Conservation (phyloP, 1,140 invertebrate genomes). For the Pseudobourletiella spinata region DNA sequence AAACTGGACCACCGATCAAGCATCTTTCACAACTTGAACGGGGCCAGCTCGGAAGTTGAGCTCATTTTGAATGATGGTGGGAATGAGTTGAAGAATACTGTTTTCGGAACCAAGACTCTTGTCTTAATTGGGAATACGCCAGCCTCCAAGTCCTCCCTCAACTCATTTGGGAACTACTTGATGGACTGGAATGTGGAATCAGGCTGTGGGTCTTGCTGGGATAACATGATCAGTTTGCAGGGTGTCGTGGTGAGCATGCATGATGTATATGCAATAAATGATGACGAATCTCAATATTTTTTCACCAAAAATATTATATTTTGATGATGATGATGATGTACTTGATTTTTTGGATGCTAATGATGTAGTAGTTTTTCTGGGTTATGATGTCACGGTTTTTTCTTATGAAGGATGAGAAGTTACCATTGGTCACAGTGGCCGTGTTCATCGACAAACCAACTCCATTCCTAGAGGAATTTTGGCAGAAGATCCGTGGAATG, state of each 20-base stretch:
- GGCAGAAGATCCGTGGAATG: constrained; percentile 57
- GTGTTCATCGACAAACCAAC: constrained; percentile 77
- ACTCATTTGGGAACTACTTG: constrained; percentile 82
- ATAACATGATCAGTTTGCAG: constrained; percentile 43
- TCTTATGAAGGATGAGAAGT: constrained; percentile 42
- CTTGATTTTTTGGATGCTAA: no score
- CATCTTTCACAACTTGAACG: constrained; percentile 93
- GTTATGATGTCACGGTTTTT: no score
- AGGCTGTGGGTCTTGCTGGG: constrained; percentile 71
- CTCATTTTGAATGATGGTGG: background rate
- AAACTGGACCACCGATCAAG: constrained; percentile 77
- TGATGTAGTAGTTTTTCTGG: no score
- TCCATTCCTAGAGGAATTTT: constrained; percentile 87
- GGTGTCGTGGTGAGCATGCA: no score
- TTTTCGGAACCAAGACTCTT: constrained; percentile 68
- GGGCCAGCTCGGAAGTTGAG: constrained; percentile 61
- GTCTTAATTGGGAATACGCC: constrained; percentile 91
- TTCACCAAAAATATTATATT: no score
- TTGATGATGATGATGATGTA: no score
- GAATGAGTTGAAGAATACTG: constrained; percentile 50
- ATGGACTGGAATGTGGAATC: constrained; percentile 67
- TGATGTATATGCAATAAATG: no score
- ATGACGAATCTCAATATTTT: no score
- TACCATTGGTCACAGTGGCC: constrained; percentile 64
- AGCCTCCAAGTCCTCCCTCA: no score